Evolutionary conservation across 2,888 invertebrate species (phyloP).

Genomic region (Cryptocheilus praepositus): DNA sequence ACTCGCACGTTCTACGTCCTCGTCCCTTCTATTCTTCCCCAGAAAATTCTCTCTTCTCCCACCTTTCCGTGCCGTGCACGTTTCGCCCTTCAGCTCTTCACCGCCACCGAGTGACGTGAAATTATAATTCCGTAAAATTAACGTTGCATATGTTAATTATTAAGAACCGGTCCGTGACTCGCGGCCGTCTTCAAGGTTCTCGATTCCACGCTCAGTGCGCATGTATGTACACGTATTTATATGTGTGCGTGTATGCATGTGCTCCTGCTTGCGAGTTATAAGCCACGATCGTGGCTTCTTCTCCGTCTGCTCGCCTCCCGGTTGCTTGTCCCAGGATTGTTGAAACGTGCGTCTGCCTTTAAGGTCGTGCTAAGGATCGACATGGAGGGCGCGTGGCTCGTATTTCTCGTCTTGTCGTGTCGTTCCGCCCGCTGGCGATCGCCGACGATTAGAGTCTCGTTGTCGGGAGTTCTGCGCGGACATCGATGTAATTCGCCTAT

Average conservation of each 20-base stretch:
- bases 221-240: conserved; percentile 9
- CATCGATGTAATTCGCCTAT: too few relatives aligned
- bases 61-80: conserved; percentile 33
- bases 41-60: conserved; percentile 13
- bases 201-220: conserved; percentile 28
- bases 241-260: not conserved
- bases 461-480: too few relatives aligned
- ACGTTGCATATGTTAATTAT: conserved; percentile 71
- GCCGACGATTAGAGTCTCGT: not conserved
- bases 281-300: conserved; percentile 12
- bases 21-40: conserved; percentile 22
- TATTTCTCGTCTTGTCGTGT: not conserved
- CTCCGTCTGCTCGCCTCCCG: not conserved
- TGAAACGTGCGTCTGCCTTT: too few relatives aligned
- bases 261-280: conserved; percentile 5
- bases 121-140: conserved; percentile 72
- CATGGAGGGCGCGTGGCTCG: conserved; percentile 4
- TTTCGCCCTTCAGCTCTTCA: conserved; percentile 48
- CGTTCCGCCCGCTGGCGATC: too few relatives aligned
- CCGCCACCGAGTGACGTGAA: conserved; percentile 63
- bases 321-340: too few relatives aligned
- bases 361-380: too few relatives aligned
- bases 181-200: conserved; percentile 47
- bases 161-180: conserved; percentile 63
- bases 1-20: conserved; percentile 18